Conservation (phyloP, 2,113 vertebrate species). For the Macquaria ambigua region DNA sequence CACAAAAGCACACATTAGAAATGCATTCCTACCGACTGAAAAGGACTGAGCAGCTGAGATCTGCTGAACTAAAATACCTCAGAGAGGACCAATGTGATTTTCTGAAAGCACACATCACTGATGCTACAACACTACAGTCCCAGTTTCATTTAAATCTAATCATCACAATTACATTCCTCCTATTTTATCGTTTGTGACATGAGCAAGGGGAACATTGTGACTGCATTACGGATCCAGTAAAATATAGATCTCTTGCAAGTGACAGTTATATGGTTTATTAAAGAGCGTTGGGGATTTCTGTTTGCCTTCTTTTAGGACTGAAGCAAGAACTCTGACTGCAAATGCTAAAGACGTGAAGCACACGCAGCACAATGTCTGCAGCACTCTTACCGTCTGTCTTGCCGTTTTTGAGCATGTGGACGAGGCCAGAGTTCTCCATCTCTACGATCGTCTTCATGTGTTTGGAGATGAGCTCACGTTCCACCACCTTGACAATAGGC, state of each 20-base stretch:
- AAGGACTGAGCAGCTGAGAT: slow-evolving; percentile 4
- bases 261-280: slow-evolving; percentile 7
- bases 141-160: slow-evolving; percentile 14
- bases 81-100: neutral
- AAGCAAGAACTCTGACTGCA: neutral
- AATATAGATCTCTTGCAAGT: slow-evolving; percentile 1
- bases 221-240: neutral
- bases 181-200: neutral
- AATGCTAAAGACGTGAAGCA: neutral
- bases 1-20: slow-evolving; percentile 40
- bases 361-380: neutral
- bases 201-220: neutral
- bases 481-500: slow-evolving; percentile 98
- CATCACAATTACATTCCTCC: slow-evolving; percentile 2
- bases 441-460: slow-evolving; percentile 99
- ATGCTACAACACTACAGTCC: neutral
- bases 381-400: slow-evolving; percentile 94
- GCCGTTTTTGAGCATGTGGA: slow-evolving; percentile 99
- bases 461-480: slow-evolving; percentile 98
- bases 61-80: slow-evolving; percentile 9
- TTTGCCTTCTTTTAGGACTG: neutral
- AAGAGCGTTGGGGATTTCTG: neutral
- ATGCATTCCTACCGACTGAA: slow-evolving; percentile 1
- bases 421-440: slow-evolving; percentile 99
- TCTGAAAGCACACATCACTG: neutral